These are phyloP conservation scores for Kryptolebias marmoratus DNA, from an alignment of 2,113 vertebrate genomes.

Conservation along the genomic window DNA sequence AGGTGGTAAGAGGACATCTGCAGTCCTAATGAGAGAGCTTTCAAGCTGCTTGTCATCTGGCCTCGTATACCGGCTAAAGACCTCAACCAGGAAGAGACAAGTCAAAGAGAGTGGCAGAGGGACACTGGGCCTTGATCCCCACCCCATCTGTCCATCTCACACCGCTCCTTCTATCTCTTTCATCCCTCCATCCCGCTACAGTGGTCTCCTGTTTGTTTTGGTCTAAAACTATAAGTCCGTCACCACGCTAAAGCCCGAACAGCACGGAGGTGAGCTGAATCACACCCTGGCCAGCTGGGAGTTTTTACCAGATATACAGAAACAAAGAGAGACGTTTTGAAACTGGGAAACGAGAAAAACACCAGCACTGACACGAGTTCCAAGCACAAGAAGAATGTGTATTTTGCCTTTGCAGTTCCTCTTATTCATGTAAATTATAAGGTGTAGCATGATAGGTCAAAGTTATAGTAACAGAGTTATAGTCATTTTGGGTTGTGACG, in stretches of 20 bases:
- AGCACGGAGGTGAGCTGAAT: constrained; percentile 58
- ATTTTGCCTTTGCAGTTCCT: constrained; percentile 5
- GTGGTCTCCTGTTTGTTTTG: constrained; percentile 58
- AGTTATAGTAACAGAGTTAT: too few species aligned
- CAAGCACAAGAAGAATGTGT: constrained; percentile 3
- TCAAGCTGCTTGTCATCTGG: constrained; percentile 46
- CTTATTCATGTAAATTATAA: too few species aligned
- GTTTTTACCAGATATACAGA: constrained; percentile 33
- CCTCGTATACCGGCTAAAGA: constrained; percentile 42
- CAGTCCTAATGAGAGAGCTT: constrained; percentile 37
- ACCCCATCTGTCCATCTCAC: constrained; percentile 75
- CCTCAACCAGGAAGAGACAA: constrained; percentile 45
- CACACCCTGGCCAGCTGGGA: constrained; percentile 43
- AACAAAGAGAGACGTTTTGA: constrained; percentile 11
- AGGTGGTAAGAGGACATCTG: constrained; percentile 41
- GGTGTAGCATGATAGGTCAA: too few species aligned
- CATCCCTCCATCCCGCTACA: constrained; percentile 40
- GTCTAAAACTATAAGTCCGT: constrained; percentile 54
- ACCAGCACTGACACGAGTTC: constrained; percentile 9
- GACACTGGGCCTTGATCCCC: constrained; percentile 69
- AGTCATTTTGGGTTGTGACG: too few species aligned
- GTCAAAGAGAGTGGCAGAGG: constrained; percentile 49
- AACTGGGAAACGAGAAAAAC: constrained; percentile 3
- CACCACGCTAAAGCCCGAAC: constrained; percentile 45
- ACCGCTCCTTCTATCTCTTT: constrained; percentile 46